These are phyloP conservation scores for Acheta domesticus DNA, from an alignment of 2,888 invertebrate genomes.

Conservation along the genomic window DNA sequence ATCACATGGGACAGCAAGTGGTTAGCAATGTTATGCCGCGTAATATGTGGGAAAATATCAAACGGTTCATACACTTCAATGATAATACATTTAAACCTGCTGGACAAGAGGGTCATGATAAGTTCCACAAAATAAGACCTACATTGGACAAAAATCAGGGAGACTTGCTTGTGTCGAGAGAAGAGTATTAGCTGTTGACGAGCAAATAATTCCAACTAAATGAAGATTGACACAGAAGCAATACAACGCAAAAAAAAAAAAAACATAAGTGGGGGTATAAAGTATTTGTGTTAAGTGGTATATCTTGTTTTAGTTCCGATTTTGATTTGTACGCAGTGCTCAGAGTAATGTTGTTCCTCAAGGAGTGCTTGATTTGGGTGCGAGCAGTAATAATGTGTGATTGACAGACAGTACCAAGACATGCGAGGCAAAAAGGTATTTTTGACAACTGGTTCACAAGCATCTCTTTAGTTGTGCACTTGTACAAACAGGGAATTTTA, in stretches of 20 bases:
- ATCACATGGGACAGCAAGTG: not conserved
- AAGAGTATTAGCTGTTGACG: conserved; percentile 43
- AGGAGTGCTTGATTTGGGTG: too few species aligned
- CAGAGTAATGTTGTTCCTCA: too few species aligned
- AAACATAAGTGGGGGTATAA: conserved; percentile 45
- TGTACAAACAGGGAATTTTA: conserved; percentile 36
- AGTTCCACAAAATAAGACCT: conserved; percentile 42
- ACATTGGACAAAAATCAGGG: conserved; percentile 34
- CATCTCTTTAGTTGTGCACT: conserved; percentile 34
- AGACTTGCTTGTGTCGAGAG: conserved; percentile 37
- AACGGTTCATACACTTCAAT: conserved; percentile 37
- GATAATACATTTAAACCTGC: conserved; percentile 28
- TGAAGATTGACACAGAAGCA: conserved; percentile 39
- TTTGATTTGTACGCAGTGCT: conserved; percentile 43
- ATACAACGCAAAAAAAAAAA: conserved; percentile 45
- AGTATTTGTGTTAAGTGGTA: conserved; percentile 44
- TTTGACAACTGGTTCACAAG: conserved; percentile 44
- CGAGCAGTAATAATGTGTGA: too few species aligned
- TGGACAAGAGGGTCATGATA: conserved; percentile 39
- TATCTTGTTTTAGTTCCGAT: conserved; percentile 45
- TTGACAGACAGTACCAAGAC: conserved; percentile 37
- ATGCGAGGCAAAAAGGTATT: conserved; percentile 42
- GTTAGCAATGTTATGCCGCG: conserved; percentile 36
- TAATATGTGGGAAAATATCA: conserved; percentile 39
- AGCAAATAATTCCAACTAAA: conserved; percentile 45